Conservation (phyloP, 2,888 invertebrate species). For the Thecophora atra region DNA sequence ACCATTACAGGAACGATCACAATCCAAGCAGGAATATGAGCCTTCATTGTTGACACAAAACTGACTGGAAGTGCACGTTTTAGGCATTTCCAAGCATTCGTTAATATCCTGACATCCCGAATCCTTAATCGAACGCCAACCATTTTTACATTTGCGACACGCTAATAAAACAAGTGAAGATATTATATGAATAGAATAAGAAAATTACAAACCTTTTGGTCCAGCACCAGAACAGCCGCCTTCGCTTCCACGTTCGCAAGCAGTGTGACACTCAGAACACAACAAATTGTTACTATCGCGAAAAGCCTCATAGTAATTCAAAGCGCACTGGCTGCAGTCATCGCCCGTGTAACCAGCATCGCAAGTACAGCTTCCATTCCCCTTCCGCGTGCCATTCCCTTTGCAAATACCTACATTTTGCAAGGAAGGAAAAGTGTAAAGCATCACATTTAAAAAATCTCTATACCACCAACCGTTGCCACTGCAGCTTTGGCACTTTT, state of each 20-base stretch:
- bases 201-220: slow-evolving; percentile 69
- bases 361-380: slow-evolving; percentile 90
- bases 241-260: slow-evolving; percentile 77
- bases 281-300: slow-evolving; percentile 78
- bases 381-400: slow-evolving; percentile 91
- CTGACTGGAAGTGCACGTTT: slow-evolving; percentile 72
- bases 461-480: slow-evolving; percentile 68
- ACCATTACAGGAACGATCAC: slow-evolving; percentile 84
- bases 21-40: slow-evolving; percentile 78
- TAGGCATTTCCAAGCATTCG: slow-evolving; percentile 75
- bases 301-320: slow-evolving; percentile 78
- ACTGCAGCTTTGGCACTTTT: slow-evolving; percentile 86
- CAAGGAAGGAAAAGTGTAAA: neutral
- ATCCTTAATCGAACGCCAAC: slow-evolving; percentile 78
- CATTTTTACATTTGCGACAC: slow-evolving; percentile 71
- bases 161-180: slow-evolving; percentile 36
- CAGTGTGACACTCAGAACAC: slow-evolving; percentile 80
- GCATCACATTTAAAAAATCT: neutral
- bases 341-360: slow-evolving; percentile 83
- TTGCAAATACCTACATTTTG: slow-evolving; percentile 68
- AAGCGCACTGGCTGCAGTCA: slow-evolving; percentile 80
- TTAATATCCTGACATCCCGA: slow-evolving; percentile 87
- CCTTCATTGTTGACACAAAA: slow-evolving; percentile 93
- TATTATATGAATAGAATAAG: neutral
- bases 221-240: slow-evolving; percentile 80